Percentiles rank a stretch among this genome's conserved stretches.
Conservation (phyloP, 2,797 vertebrate genomes). For the Haliaeetus vocifer region DNA sequence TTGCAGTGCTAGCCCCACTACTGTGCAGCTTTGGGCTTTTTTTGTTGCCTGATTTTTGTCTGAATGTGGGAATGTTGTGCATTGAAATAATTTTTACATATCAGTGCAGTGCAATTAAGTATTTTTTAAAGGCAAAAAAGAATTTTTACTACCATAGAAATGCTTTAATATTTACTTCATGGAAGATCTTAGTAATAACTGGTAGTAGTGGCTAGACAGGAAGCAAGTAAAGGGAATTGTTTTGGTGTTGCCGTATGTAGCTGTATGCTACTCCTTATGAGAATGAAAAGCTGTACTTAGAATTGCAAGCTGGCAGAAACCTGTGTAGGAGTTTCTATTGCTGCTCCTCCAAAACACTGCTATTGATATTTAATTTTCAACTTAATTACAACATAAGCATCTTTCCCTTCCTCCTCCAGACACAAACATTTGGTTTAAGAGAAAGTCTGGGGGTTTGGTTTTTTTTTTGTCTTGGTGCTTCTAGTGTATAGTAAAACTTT, state of each 20-base stretch:
- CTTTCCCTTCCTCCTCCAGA: conserved; percentile 23
- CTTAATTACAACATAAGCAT: conserved; percentile 12
- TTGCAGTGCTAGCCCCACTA: background rate
- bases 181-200: background rate
- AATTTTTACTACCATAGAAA: background rate
- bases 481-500: background rate
- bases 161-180: background rate
- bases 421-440: background rate
- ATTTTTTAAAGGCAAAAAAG: background rate
- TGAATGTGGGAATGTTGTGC: background rate
- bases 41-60: background rate
- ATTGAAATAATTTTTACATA: background rate
- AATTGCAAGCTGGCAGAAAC: conserved; percentile 19
- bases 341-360: background rate
- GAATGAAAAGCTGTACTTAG: background rate
- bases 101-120: background rate
- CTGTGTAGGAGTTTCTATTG: conserved; percentile 29
- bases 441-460: background rate
- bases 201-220: background rate
- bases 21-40: background rate
- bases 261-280: background rate
- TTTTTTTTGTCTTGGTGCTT: background rate
- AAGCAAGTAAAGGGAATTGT: background rate
- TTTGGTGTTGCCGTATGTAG: background rate
- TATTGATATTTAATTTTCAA: conserved; percentile 34